A percentile compares a stretch with the other conserved stretches of the same genome.
Conservation (phyloP, 2,888 invertebrate species). For the Spisula subtruncata region DNA sequence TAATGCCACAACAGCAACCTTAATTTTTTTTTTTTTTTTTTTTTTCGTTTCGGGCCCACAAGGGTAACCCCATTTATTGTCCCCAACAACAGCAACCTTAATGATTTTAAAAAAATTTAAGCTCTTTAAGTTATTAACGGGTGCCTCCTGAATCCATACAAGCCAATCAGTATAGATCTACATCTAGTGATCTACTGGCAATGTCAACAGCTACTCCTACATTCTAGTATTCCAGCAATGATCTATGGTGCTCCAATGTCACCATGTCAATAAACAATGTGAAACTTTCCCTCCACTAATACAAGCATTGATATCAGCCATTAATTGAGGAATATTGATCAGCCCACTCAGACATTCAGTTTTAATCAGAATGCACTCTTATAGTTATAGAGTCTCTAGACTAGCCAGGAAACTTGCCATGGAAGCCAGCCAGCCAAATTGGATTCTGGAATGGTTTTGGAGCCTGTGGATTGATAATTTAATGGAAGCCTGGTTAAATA, state of each 20-base stretch:
- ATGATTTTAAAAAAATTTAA: too few relatives aligned
- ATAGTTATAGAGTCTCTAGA: too few relatives aligned
- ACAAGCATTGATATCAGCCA: background rate
- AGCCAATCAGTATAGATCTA: background rate
- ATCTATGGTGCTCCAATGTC: background rate
- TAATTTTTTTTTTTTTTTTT: too few relatives aligned
- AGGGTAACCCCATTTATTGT: too few relatives aligned
- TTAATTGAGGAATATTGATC: conserved; percentile 11
- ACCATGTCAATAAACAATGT: background rate
- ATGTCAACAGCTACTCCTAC: background rate
- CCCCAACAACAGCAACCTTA: too few relatives aligned
- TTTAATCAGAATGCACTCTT: background rate
- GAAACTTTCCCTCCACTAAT: background rate
- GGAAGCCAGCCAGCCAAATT: background rate
- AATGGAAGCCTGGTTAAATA: too few relatives aligned
- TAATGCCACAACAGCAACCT: too few relatives aligned
- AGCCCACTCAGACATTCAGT: background rate
- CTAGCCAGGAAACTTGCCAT: background rate
- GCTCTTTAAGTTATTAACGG: too few relatives aligned
- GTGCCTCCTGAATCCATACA: background rate
- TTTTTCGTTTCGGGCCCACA: too few relatives aligned
- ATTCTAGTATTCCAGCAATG: background rate
- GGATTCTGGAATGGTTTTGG: background rate
- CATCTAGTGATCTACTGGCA: too few relatives aligned
- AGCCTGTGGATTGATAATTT: too few relatives aligned